Percentiles rank a stretch among this genome's conserved stretches.
phyloP scores from a whole-genome alignment of 1,140 invertebrate genomes.

The Caerostris extrusa region DNA sequence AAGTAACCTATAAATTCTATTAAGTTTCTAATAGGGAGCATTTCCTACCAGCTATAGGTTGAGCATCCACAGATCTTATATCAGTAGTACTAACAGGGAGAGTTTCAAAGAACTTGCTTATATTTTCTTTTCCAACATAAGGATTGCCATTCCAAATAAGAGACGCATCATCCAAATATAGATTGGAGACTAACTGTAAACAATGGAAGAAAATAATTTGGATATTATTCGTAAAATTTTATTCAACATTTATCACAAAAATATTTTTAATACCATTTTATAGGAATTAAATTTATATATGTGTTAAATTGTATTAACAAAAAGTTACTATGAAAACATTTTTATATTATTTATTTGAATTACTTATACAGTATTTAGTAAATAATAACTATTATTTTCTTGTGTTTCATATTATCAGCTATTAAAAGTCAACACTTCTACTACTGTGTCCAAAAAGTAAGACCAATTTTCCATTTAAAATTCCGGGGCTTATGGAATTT shows the following conservation, averaged over 20 bases:
- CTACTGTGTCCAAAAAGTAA: too few relatives aligned
- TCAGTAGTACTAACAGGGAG: constrained; percentile 80
- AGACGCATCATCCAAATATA: constrained; percentile 81
- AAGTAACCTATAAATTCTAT: too few relatives aligned
- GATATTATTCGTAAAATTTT: too few relatives aligned
- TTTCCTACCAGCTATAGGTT: constrained; percentile 79
- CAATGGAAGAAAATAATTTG: background rate
- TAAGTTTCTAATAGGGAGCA: background rate
- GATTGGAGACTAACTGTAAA: constrained; percentile 80
- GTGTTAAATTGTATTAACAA: too few relatives aligned
- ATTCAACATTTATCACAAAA: background rate
- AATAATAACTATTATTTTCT: too few relatives aligned
- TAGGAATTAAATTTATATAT: background rate
- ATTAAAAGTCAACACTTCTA: too few relatives aligned
- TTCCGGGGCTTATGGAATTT: too few relatives aligned
- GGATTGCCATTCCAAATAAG: constrained; percentile 82
- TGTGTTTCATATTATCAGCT: too few relatives aligned
- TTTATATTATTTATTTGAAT: too few relatives aligned
- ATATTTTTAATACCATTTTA: background rate
- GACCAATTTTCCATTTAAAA: too few relatives aligned
- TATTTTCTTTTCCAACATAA: constrained; percentile 79
- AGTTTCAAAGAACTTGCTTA: constrained; percentile 80
- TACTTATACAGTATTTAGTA: too few relatives aligned
- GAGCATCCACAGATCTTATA: constrained; percentile 81
- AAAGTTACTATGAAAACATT: too few relatives aligned